Conservation (phyloP, 1,140 invertebrate species). For the Maniola jurtina region DNA sequence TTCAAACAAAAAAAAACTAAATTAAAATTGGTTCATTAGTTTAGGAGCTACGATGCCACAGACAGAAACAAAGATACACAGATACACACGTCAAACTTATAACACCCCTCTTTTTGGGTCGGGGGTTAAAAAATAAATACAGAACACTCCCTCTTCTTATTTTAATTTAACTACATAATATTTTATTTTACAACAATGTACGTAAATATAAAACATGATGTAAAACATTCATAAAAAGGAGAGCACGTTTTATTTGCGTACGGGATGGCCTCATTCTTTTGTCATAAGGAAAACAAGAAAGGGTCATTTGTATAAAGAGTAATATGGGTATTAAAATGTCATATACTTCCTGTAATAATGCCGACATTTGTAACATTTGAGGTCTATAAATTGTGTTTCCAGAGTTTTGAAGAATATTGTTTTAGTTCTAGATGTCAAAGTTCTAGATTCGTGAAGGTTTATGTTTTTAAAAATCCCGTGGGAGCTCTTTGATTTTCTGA, state of each 20-base stretch:
- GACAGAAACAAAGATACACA: too few relatives aligned
- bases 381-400: background rate
- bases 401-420: background rate
- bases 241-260: constrained; percentile 49
- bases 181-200: constrained; percentile 10
- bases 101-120: too few relatives aligned
- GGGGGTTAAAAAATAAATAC: too few relatives aligned
- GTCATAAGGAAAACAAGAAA: constrained; percentile 43
- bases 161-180: constrained; percentile 7
- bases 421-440: too few relatives aligned
- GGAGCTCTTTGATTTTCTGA: too few relatives aligned
- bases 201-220: constrained; percentile 39
- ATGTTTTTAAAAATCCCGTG: too few relatives aligned
- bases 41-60: too few relatives aligned
- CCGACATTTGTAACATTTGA: background rate
- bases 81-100: too few relatives aligned
- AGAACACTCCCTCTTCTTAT: background rate
- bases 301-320: constrained; percentile 48
- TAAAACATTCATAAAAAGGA: constrained; percentile 43
- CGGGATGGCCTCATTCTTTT: constrained; percentile 44
- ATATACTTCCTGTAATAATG: constrained; percentile 14
- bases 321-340: constrained; percentile 49
- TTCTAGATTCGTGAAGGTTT: too few relatives aligned
- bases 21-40: too few relatives aligned
- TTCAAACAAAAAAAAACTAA: too few relatives aligned